Base-by-base conservation (phyloP, 1,140 invertebrate genomes). In the Hesperophylax magnus region DNA sequence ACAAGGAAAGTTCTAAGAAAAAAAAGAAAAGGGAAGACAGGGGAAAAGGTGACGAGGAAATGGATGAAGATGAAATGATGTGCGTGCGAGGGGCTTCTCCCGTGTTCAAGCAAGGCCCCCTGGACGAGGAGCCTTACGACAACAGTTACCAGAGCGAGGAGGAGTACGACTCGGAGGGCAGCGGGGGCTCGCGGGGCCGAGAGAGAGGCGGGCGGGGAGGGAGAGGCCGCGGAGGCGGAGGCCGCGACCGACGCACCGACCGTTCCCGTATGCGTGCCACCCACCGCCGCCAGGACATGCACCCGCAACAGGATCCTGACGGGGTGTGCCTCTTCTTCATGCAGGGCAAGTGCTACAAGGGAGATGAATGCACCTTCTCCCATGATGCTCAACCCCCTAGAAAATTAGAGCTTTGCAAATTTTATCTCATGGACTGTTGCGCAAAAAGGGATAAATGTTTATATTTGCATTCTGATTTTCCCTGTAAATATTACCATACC, bases 381-480 rank as follows among this genome's bases (percentile, higher is more conserved):
- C 97, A 98, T 88, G 94, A 96, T 85, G 93, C 93, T 74, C 90
- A 94, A 65, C 95, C 94, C 47, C 94, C 94, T 1, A 93, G 96
- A 78, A 98, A 98, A 90, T 93, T 97, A 92, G 98, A 99, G 87
- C 88, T 99, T 0, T 99, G 98, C 88, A 99, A 99, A 90, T 99
- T 98, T 90, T 99, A 98, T 89, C 87, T 98, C 56, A 97, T 96
- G 93, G 97, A 98, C 77, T 97, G 96, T 87, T 99, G 98, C 90
- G 96, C 96, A 9, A 99, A 99, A 91, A 93, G 96, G 82, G 97
- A 98, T 82, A 97, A 97, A 88, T 99, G 98, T 91, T 91, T 97
- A 3, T 99, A 98, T 86, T 96, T 99, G 95, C 98, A 99, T 91
- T 94, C 95, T 84, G 97, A 99, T 87, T 99, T 98, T 88, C 98